These are phyloP conservation scores for Ligdia adustata DNA, from an alignment of 2,888 invertebrate genomes.

Conservation along the genomic window DNA sequence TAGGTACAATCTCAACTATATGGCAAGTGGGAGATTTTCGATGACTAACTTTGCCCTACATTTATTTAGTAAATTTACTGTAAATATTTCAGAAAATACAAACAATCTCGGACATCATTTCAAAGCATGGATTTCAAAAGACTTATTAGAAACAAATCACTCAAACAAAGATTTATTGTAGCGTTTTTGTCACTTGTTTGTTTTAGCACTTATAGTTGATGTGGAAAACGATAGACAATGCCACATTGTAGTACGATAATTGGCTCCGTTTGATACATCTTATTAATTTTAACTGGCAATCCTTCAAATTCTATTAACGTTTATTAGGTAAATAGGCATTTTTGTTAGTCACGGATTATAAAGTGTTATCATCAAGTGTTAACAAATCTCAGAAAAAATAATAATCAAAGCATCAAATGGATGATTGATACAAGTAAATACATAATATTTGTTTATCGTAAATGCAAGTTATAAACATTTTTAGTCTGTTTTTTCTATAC, in stretches of 20 bases:
- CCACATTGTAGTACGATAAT: conserved; percentile 30
- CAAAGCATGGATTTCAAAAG: conserved; percentile 23
- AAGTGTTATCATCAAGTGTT: too few species aligned
- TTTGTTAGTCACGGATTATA: too few species aligned
- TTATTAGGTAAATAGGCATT: not conserved
- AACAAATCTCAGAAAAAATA: too few species aligned
- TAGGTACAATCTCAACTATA: too few species aligned
- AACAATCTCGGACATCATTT: not conserved
- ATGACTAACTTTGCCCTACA: too few species aligned
- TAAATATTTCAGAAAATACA: not conserved
- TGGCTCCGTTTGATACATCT: conserved; percentile 20
- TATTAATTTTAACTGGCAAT: conserved; percentile 10
- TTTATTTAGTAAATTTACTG: too few species aligned
- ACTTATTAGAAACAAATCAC: conserved; percentile 24
- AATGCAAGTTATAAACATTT: too few species aligned
- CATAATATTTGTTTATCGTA: too few species aligned
- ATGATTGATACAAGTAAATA: too few species aligned
- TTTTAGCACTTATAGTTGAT: conserved; percentile 17
- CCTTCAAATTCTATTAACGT: conserved; percentile 12
- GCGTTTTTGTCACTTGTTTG: conserved; percentile 27
- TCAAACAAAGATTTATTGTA: conserved; percentile 22
- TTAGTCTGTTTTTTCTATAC: too few species aligned
- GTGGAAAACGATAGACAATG: conserved; percentile 35
- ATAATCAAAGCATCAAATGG: too few species aligned
- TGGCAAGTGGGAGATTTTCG: too few species aligned